These are phyloP conservation scores for Myrmophylax atrothorax DNA, from an alignment of 2,113 vertebrate genomes.

Conservation along the genomic window DNA sequence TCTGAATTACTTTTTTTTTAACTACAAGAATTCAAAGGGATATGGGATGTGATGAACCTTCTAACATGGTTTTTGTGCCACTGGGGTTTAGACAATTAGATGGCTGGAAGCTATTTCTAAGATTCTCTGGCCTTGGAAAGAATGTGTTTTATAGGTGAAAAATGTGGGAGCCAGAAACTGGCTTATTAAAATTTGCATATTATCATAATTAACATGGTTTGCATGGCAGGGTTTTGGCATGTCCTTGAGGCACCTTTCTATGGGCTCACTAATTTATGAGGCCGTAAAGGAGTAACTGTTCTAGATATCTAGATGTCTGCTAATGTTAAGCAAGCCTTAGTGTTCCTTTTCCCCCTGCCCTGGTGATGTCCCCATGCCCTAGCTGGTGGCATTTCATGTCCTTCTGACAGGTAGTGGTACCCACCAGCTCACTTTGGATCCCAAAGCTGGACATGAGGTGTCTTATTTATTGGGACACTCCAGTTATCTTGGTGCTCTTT, in stretches of 20 bases:
- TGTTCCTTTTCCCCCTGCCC: neutral
- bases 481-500: neutral
- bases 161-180: neutral
- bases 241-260: neutral
- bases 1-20: neutral
- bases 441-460: neutral
- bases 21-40: neutral
- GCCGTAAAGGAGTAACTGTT: slow-evolving; percentile 29
- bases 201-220: slow-evolving; percentile 17
- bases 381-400: neutral
- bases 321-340: neutral
- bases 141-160: neutral
- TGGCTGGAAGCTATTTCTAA: neutral
- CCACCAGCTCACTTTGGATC: neutral
- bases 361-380: neutral
- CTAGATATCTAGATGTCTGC: neutral
- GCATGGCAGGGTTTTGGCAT: neutral
- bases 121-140: neutral
- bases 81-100: neutral
- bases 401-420: neutral
- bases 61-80: neutral
- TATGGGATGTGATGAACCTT: neutral
- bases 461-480: neutral
- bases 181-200: slow-evolving; percentile 16
- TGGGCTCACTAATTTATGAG: slow-evolving; percentile 27